Evolutionary conservation across 2,797 vertebrate genomes (phyloP), one percentile per base, ranked within the genome.

Genomic region (Emydoidea blandingii): DNA sequence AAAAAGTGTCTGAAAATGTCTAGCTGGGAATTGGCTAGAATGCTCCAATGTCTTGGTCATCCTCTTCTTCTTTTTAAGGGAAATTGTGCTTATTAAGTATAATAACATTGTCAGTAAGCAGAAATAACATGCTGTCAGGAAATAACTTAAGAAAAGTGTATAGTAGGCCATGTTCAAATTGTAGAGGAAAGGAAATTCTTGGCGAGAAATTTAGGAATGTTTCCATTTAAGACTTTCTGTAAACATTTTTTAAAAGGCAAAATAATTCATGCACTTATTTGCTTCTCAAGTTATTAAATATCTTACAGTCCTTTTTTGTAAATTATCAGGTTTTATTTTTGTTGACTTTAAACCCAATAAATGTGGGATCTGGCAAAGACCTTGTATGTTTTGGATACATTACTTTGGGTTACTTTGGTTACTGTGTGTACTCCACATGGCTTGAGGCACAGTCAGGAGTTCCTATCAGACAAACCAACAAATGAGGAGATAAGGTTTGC

Each of bases 111-210:
- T 96, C 94, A 95, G 88, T 97, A 88, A 96, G 85, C 84, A 96
- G 92, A 98, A 98, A 97, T 97, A 96, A 92, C 90, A 94, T 97
- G 79, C 90, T 97, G 95, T 97, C 94, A 97, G 92, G 93, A 95
- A 94, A 92, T 97, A 98, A 97, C 97, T 97, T 96, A 95, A 96
- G 92, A 97, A 96, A 97, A 88, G 90, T 95, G 82, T 97, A 92
- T 96, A 90, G 84, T 96, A 93, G 95, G 84, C 81, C 83, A 85
- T 95, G 91, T 92, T 97, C 91, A 97, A 96, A 98, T 98, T 96
- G 95, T 94, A 96, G 90, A 91, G 95, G 91, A 85, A 97, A 91
- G 82, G 79, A 95, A 90, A 92, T 92, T 97, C 96, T 97, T 96
- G 97, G 93, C 91, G 95, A 95, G 91, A 95, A 92, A 91, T 90